Evolutionary conservation across 2,888 invertebrate genomes (phyloP), one percentile per base, ranked within the genome.

Genomic region (Dasypolia templi): DNA sequence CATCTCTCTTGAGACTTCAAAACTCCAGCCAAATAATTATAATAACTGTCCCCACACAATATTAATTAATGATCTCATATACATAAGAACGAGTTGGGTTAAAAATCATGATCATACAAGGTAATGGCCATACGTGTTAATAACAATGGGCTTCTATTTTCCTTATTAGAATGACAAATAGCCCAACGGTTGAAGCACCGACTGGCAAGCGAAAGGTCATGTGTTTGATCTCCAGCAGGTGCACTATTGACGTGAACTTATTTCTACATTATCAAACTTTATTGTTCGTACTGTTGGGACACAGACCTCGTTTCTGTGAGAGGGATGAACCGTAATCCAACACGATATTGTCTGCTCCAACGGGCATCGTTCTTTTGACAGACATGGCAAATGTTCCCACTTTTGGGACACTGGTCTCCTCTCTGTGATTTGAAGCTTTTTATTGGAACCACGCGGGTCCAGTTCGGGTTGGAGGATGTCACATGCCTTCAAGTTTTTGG

Each of bases 41-140:
- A 42, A 53, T 19, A 29, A 44, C 29, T 39, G 46, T 49, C 12
- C 1, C 6, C 19, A 22, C 2, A 59, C 9, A 55, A 12, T n/a
- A 72, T 19, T 49, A 17, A 35, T 74, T 19, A 6, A 11, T 29
- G 22, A 19, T 17, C 22, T 11, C 14, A 58, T 39, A 11, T 29
- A n/a, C 22, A 26, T 17, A 39, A 17, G 9, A 42, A 56, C 76
- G 76, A 79, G 61, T 11, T 32, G 0, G 32, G 49, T 71, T 32
- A 62, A 70, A 62, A 72, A 71, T 70, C 29, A 56, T 11, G 12
- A 46, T 69, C 35, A n/a, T 78, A 59, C 53, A 75, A 59, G 7
- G 5, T 32, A 29, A 39, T 26, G 32, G 1, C n/a, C n/a, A n/a
- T n/a, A n/a, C 4, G 3, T 29, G 0, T 56, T 4, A 26, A 26